Base-by-base conservation (phyloP, 2,113 vertebrate species). In the Trogon melanurus region DNA sequence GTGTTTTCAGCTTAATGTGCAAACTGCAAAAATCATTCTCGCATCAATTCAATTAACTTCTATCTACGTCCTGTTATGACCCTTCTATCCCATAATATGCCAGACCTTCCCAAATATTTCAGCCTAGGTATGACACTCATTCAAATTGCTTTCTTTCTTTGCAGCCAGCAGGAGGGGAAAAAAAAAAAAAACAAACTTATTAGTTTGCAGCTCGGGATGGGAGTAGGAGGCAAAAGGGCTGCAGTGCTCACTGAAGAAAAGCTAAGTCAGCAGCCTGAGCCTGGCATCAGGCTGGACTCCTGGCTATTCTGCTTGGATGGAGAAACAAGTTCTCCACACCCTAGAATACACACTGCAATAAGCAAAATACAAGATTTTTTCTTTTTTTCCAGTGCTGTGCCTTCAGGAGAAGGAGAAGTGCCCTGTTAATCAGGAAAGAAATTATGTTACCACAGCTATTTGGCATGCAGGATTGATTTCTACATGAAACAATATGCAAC, bases 201-300 rank as follows among this genome's bases (percentile, higher is more conserved):
- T 71, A 36, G 38, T 88, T 51, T 79, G 66, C 67, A 70, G 56
- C 53, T 73, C 3, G 7, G 65, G 75, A 73, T 71, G 66, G 75
- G 54, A 91, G 79, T 61, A 61, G 73, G 62, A 89, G 47, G 73
- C n/a, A 85, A 67, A 79, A 91, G 60, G 72, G 83, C 88, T 94
- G 76, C 91, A 85, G 66, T 26, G 50, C 85, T 94, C 64, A 6
- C 17, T 44, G 36, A 61, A 81, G 74, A 81, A 94, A 72, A 75
- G 94, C 89, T 41, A 79, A 78, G 71, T 95, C 94, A 96, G 95
- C 94, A 91, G 51, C 53, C 57, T 54, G 79, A 57, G 72, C 54
- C 64, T 93, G 91, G 79, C 91, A 56, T 2, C 0, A 0, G 71
- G 19, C 79, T 80, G 76, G 34, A 30, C 36, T 92, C 78, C 78